phyloP scores from a whole-genome alignment of 2,888 invertebrate genomes.

The Myathropa florea region DNA sequence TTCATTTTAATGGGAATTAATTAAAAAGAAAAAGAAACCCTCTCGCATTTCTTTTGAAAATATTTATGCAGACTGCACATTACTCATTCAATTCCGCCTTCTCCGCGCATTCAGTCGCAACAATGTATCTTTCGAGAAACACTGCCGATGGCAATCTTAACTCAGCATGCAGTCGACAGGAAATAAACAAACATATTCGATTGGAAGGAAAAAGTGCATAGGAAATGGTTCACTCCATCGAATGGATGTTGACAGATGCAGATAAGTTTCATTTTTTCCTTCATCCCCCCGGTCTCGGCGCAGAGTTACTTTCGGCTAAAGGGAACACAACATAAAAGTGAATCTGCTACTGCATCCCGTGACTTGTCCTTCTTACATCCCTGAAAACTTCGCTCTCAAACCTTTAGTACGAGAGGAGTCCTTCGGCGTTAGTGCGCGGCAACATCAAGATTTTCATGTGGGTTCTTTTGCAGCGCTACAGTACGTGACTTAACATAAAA shows the following conservation, averaged over 20 bases:
- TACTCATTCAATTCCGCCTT: slow-evolving; percentile 5
- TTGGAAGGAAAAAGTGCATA: slow-evolving; percentile 5
- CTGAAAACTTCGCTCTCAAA: slow-evolving; percentile 47
- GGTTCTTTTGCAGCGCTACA: slow-evolving; percentile 48
- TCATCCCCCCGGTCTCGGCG: not conserved
- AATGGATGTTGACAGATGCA: slow-evolving; percentile 41
- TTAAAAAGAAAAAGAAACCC: not conserved
- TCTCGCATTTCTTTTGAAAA: slow-evolving; percentile 1
- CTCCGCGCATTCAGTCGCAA: not conserved
- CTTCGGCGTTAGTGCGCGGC: slow-evolving; percentile 5
- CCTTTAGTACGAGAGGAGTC: slow-evolving; percentile 35
- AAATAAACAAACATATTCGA: slow-evolving; percentile 54
- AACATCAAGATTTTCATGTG: slow-evolving; percentile 61
- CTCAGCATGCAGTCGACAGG: slow-evolving; percentile 53
- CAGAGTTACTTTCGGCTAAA: too few species aligned
- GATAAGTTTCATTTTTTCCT: not conserved
- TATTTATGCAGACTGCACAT: slow-evolving; percentile 30
- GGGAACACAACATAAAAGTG: too few species aligned
- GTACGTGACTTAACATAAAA: slow-evolving; percentile 64
- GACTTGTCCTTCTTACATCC: not conserved
- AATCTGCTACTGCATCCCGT: too few species aligned
- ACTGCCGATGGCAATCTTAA: slow-evolving; percentile 48
- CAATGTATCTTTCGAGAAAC: slow-evolving; percentile 12
- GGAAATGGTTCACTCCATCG: slow-evolving; percentile 21
- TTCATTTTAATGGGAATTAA: not conserved